Base-by-base conservation (phyloP, 2,113 vertebrate species). In the Notiomystis cincta region DNA sequence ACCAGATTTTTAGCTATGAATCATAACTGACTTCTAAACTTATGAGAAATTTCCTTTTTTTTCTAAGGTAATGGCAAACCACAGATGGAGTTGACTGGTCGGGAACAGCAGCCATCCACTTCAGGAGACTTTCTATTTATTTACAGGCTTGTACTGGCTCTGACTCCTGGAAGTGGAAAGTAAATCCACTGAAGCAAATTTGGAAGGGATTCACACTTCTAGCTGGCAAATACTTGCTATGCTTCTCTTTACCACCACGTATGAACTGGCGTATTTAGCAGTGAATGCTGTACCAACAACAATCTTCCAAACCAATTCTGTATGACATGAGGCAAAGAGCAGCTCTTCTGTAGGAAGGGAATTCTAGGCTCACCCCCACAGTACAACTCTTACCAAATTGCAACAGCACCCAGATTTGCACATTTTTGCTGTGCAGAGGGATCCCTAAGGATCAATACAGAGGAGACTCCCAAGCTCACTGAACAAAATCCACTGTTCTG, bases 401-500 rank as follows among this genome's bases (percentile, higher is more conserved):
- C 45, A 80, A 16, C 16, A 71, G 47, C 37, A 66, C 12, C 13
- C 25, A 38, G 24, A 86, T 38, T 57, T 54, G 25, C 37, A 57
- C 5, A 3, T 47, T 35, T 4, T 62, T 2, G 7, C 25, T 44
- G 9, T 4, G 35, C 35, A 91, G 27, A 75, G 30, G 38, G 8
- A 71, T 42, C 31, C 16, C 7, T 12, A 37, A 7, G 28, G 60
- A 56, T 19, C 38, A 67, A 10, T 9, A 51, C 0, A 28, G 30
- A 90, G 37, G 21, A 67, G 24, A 76, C 5, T 51, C 30, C 23
- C 31, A 56, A 40, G 40, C 31, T 78, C 1, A 0, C 24, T n/a
- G 30, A 44, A 15, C 28, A 33, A 0, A 3, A 58, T n/a, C 33
- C 42, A 35, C 38, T 47, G 7, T 9, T 53, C 22, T 0, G 1